Conservation (phyloP, 2,113 vertebrate genomes). For the Hystrix brachyura region DNA sequence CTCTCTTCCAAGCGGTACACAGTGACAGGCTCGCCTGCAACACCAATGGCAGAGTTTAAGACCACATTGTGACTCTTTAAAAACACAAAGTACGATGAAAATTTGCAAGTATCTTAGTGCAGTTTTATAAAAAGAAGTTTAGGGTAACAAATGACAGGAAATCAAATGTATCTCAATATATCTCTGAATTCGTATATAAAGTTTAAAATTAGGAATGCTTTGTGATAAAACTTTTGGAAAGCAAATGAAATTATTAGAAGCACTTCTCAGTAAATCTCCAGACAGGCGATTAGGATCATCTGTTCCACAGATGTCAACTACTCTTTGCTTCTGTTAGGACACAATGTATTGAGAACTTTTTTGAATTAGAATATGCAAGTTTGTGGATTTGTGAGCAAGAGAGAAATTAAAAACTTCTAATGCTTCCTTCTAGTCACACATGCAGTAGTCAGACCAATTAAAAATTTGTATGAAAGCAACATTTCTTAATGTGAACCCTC, state of each 20-base stretch:
- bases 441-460: not conserved
- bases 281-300: not conserved
- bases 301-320: conserved; percentile 1
- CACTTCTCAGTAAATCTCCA: not conserved
- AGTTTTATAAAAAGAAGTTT: conserved; percentile 48
- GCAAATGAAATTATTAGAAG: not conserved
- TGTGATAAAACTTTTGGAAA: conserved; percentile 21
- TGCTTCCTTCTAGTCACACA: not conserved
- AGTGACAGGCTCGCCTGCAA: conserved; percentile 96
- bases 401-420: conserved; percentile 37
- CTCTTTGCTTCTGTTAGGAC: not conserved
- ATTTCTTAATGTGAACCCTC: not conserved
- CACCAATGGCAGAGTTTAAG: not conserved
- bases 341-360: not conserved
- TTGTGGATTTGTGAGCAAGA: not conserved
- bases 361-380: conserved; percentile 1
- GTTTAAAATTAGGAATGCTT: conserved; percentile 32
- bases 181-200: conserved; percentile 19
- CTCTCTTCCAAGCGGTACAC: conserved; percentile 99
- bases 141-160: conserved; percentile 3
- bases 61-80: conserved; percentile 32
- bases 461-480: conserved; percentile 13
- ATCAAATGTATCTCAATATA: conserved; percentile 19
- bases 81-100: conserved; percentile 7
- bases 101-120: not conserved